phyloP scores from a whole-genome alignment of 2,113 vertebrate genomes.

The Nibea coibor region DNA sequence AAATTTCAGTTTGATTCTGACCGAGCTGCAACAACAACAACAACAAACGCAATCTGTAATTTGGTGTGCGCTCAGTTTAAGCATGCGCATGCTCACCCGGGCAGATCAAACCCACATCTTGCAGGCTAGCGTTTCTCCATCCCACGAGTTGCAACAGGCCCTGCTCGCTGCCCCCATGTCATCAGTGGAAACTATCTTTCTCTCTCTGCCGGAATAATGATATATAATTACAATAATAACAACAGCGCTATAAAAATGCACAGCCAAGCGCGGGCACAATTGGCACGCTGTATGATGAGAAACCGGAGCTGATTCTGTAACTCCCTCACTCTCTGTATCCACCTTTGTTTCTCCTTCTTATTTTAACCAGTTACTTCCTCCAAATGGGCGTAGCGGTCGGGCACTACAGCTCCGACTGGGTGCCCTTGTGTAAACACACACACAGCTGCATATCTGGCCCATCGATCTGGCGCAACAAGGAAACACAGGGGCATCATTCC shows the following conservation, averaged over 20 bases:
- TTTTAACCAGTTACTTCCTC: conserved; percentile 25
- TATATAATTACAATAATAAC: conserved; percentile 82
- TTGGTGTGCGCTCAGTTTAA: conserved; percentile 3
- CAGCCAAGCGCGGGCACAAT: conserved; percentile 31
- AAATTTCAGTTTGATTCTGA: neutral
- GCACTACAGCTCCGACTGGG: conserved; percentile 41
- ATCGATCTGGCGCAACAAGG: conserved; percentile 80
- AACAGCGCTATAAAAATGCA: conserved; percentile 65
- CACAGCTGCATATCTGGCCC: conserved; percentile 74
- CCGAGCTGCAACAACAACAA: neutral
- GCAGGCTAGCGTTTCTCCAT: conserved; percentile 63
- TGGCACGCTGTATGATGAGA: conserved; percentile 28
- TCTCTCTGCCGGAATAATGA: conserved; percentile 74
- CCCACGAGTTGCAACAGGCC: conserved; percentile 78
- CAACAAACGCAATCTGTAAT: neutral
- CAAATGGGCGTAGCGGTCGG: conserved; percentile 17
- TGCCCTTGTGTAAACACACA: conserved; percentile 74
- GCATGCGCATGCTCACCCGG: conserved; percentile 50
- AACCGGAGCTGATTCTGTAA: conserved; percentile 40
- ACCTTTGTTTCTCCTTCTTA: conserved; percentile 5
- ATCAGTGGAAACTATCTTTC: conserved; percentile 78
- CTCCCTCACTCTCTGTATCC: conserved; percentile 4
- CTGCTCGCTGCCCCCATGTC: conserved; percentile 71
- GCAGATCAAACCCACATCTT: conserved; percentile 72
- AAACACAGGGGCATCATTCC: conserved; percentile 83